A percentile compares a stretch with the other conserved stretches of the same genome.
phyloP scores from a whole-genome alignment of 2,888 invertebrate species.

The Apamea monoglypha region DNA sequence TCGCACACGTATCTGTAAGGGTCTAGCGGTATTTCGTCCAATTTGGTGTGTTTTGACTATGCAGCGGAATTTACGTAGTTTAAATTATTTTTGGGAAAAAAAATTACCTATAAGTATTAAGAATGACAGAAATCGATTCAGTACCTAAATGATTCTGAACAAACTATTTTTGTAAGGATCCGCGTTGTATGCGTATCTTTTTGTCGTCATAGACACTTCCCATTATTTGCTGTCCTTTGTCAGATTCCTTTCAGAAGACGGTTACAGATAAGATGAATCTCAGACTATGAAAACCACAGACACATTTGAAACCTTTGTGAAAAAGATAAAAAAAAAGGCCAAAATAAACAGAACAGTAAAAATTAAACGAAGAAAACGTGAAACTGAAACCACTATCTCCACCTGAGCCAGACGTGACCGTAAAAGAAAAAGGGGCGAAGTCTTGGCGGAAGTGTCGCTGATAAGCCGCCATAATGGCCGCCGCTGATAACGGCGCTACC shows the following conservation, averaged over 20 bases:
- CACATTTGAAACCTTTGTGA: slow-evolving; percentile 22
- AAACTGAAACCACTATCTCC: slow-evolving; percentile 75
- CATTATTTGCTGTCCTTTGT: background rate
- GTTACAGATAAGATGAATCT: slow-evolving; percentile 4
- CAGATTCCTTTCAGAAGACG: background rate
- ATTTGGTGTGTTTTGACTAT: too few relatives aligned
- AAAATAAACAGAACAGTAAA: slow-evolving; percentile 68
- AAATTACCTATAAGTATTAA: too few relatives aligned
- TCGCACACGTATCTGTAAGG: too few relatives aligned
- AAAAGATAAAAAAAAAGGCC: slow-evolving; percentile 7
- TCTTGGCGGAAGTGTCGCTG: slow-evolving; percentile 85
- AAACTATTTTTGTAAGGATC: background rate
- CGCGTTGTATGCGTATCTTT: background rate
- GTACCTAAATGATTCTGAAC: background rate
- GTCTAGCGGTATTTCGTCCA: too few relatives aligned
- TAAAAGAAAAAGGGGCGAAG: slow-evolving; percentile 89
- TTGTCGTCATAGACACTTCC: background rate
- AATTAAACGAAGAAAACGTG: slow-evolving; percentile 67
- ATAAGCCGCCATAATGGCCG: slow-evolving; percentile 90
- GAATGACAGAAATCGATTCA: background rate
- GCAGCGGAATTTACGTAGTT: too few relatives aligned
- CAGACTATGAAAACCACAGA: background rate
- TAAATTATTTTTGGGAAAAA: too few relatives aligned
- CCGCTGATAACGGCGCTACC: slow-evolving; percentile 88
- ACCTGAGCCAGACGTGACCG: slow-evolving; percentile 87